phyloP scores from a whole-genome alignment of 2,113 vertebrate genomes.

The Dromiciops gliroides region DNA sequence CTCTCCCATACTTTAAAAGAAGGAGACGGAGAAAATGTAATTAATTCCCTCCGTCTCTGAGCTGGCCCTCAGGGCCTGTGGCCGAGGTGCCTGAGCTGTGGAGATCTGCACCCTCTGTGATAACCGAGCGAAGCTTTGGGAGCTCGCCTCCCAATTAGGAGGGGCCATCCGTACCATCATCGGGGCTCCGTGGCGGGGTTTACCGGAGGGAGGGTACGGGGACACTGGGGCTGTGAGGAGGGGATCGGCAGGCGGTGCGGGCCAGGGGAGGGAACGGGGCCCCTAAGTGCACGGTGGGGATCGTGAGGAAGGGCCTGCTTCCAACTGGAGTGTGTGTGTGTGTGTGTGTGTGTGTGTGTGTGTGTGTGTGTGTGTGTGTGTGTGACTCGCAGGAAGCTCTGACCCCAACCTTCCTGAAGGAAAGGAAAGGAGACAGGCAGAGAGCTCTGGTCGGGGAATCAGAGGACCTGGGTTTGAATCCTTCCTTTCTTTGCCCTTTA shows the following conservation, averaged over 20 bases:
- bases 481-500: too few relatives aligned
- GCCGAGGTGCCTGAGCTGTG: constrained; percentile 90
- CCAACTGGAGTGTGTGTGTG: fast-evolving
- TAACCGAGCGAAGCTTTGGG: constrained; percentile 90
- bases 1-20: constrained; percentile 85
- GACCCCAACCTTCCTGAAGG: neutral
- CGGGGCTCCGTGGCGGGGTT: constrained; percentile 44
- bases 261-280: neutral
- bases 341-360: too few relatives aligned
- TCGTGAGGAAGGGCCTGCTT: neutral
- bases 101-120: constrained; percentile 99
- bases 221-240: neutral
- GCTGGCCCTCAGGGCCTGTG: constrained; percentile 92
- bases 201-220: constrained; percentile 3
- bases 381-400: neutral
- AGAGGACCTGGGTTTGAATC: neutral
- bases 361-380: neutral
- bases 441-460: neutral
- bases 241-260: neutral
- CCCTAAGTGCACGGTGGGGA: neutral
- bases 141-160: constrained; percentile 83
- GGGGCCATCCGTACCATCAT: constrained; percentile 67
- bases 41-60: constrained; percentile 99
- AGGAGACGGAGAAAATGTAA: constrained; percentile 94
- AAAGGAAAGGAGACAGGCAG: neutral